Percentiles rank a stretch among this genome's conserved stretches.
Conservation (phyloP, 2,797 vertebrate genomes). For the Scarus forsteni region DNA sequence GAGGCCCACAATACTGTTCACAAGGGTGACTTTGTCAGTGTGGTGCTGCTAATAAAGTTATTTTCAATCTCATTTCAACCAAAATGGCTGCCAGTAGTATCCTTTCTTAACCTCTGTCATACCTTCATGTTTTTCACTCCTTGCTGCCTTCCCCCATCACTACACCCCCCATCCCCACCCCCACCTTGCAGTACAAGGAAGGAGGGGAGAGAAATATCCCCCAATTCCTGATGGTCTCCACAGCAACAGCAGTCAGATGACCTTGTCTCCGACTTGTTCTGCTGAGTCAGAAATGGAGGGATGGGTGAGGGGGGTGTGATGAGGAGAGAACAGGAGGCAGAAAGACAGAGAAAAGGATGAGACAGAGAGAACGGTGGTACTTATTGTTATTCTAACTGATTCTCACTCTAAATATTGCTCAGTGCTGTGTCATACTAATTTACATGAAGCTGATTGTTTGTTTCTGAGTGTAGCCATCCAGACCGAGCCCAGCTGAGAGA, state of each 20-base stretch:
- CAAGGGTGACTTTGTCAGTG: conserved; percentile 54
- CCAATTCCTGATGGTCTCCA: conserved; percentile 76
- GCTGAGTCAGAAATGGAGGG: conserved; percentile 85
- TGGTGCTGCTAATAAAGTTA: conserved; percentile 76
- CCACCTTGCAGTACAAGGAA: conserved; percentile 59
- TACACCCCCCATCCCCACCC: conserved; percentile 23
- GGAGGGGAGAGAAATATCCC: conserved; percentile 55
- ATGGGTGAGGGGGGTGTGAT: conserved; percentile 60
- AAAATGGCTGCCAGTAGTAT: conserved; percentile 81
- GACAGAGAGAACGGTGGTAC: conserved; percentile 30
- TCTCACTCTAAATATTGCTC: conserved; percentile 28
- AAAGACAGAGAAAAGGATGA: conserved; percentile 32
- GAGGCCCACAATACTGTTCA: conserved; percentile 16
- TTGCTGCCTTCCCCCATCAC: conserved; percentile 22
- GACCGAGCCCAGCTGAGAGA: not conserved
- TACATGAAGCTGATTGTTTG: conserved; percentile 26
- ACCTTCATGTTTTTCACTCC: conserved; percentile 51
- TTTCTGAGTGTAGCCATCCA: not conserved
- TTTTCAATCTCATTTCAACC: conserved; percentile 62
- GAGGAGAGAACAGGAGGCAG: conserved; percentile 35
- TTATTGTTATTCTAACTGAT: conserved; percentile 35
- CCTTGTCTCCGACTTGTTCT: conserved; percentile 80
- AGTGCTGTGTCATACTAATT: conserved; percentile 48
- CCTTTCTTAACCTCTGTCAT: conserved; percentile 79
- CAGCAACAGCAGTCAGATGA: conserved; percentile 84